Conservation (phyloP, 2,888 invertebrate genomes). For the Chelonus formosanus region DNA sequence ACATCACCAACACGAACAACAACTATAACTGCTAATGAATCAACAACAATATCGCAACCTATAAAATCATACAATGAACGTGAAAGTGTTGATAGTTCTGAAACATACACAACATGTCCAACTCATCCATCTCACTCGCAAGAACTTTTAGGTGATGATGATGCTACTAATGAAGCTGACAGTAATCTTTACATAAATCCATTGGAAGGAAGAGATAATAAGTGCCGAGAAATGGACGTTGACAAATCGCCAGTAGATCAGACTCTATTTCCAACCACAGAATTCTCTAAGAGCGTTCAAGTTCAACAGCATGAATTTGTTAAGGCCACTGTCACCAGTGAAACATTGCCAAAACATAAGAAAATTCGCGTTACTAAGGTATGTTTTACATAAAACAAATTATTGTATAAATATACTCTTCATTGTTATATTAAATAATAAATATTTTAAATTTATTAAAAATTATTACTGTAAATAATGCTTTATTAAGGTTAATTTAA, state of each 20-base stretch:
- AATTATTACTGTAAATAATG: background rate
- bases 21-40: constrained; percentile 6
- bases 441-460: constrained; percentile 5
- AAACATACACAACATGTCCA: constrained; percentile 96
- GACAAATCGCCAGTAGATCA: constrained; percentile 32
- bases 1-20: constrained; percentile 35
- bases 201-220: constrained; percentile 68
- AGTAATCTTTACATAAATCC: constrained; percentile 91
- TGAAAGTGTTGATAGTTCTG: constrained; percentile 77
- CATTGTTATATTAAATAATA: no score
- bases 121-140: constrained; percentile 93
- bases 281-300: constrained; percentile 66
- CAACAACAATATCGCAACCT: constrained; percentile 40
- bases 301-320: constrained; percentile 63
- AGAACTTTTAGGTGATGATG: constrained; percentile 65
- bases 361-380: constrained; percentile 89
- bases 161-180: constrained; percentile 77
- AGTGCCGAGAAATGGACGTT: constrained; percentile 49
- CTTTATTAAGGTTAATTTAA: constrained; percentile 25
- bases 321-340: constrained; percentile 61
- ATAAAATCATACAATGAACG: constrained; percentile 61
- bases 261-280: constrained; percentile 62
- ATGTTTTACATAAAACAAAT: constrained; percentile 33
- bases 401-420: no score
- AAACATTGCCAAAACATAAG: constrained; percentile 81